Percentiles rank a stretch among this genome's conserved stretches.
Evolutionary conservation across 2,888 invertebrate genomes (phyloP).

Genomic region (Philaethria dido): DNA sequence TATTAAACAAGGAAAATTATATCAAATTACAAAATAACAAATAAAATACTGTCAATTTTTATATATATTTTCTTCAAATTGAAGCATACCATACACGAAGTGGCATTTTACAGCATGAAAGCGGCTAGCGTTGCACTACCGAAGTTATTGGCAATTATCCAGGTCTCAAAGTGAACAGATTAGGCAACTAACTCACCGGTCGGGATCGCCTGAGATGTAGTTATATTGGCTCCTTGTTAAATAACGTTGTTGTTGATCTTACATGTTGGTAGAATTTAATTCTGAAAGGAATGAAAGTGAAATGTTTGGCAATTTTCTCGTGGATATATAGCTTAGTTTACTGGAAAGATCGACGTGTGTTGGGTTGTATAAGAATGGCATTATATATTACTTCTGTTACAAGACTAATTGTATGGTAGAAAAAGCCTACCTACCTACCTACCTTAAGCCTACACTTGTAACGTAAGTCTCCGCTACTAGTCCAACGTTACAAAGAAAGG

Average conservation of each 20-base stretch:
- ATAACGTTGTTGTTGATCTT: slow-evolving; percentile 14
- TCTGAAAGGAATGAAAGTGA: background rate
- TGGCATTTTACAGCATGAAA: background rate
- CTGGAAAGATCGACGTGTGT: background rate
- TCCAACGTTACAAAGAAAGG: too few relatives aligned
- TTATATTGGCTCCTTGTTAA: slow-evolving; percentile 9
- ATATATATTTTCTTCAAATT: background rate
- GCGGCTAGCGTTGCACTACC: background rate
- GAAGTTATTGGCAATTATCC: slow-evolving; percentile 14
- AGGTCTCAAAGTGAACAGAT: slow-evolving; percentile 20
- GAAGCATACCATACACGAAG: background rate
- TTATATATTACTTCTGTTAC: background rate
- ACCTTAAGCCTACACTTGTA: too few relatives aligned
- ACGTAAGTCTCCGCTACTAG: too few relatives aligned
- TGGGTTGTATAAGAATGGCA: background rate
- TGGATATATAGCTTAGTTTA: background rate
- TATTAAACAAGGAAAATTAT: background rate
- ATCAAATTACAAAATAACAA: background rate
- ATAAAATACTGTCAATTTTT: background rate
- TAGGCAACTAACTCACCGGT: slow-evolving; percentile 19
- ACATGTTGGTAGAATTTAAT: slow-evolving; percentile 7
- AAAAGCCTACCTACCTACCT: too few relatives aligned
- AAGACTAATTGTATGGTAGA: too few relatives aligned
- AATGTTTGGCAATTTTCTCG: background rate
- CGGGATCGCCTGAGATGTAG: slow-evolving; percentile 5